These are phyloP conservation scores for Alligator sinensis DNA, from an alignment of 2,113 vertebrate species.

Conservation along the genomic window DNA sequence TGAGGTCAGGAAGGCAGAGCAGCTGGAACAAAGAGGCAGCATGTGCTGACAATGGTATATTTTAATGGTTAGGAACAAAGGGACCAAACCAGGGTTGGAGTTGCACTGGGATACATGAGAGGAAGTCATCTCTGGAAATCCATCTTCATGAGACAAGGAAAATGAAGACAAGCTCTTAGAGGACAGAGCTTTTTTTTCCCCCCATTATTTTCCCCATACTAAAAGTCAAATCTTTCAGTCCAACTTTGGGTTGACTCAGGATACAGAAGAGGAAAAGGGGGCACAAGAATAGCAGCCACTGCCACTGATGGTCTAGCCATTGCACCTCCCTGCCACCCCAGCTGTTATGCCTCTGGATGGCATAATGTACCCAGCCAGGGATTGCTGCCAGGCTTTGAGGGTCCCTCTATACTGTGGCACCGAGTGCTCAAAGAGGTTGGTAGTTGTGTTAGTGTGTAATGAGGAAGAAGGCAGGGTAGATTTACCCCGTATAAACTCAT, in stretches of 20 bases:
- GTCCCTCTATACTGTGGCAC: background rate
- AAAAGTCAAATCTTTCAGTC: background rate
- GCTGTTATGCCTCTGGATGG: too few relatives aligned
- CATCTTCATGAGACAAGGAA: background rate
- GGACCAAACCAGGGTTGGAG: background rate
- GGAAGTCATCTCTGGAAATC: background rate
- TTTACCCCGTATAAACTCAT: too few relatives aligned
- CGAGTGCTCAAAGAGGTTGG: too few relatives aligned
- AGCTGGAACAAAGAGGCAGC: background rate
- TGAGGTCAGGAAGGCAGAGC: rapidly evolving
- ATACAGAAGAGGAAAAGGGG: background rate
- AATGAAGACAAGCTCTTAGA: background rate
- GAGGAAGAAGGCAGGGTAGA: too few relatives aligned
- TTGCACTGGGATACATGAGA: background rate
- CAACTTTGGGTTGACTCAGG: background rate
- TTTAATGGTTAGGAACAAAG: background rate
- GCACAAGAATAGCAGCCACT: background rate
- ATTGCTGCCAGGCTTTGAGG: rapidly evolving
- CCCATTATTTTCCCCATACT: background rate
- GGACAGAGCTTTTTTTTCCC: too few relatives aligned
- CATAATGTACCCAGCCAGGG: background rate
- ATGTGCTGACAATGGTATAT: background rate
- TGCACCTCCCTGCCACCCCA: too few relatives aligned
- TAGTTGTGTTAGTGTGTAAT: too few relatives aligned
- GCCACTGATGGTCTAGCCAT: too few relatives aligned